Evolutionary conservation across 2,888 invertebrate genomes (phyloP).

Genomic region (Pocota personata): DNA sequence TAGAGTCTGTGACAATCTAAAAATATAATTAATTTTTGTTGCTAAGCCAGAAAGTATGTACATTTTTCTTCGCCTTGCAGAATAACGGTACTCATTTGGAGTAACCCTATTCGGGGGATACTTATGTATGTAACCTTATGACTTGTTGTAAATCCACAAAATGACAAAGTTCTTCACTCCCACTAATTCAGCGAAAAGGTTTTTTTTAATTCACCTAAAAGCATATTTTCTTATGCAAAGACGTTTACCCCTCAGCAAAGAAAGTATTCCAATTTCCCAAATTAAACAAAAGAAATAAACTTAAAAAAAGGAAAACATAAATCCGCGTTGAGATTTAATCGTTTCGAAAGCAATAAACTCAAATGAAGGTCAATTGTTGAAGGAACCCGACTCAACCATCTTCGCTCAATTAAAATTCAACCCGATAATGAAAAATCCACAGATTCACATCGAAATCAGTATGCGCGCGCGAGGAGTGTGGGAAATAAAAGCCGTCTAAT

Average conservation of each 20-base stretch:
- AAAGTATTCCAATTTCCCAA: constrained; percentile 7
- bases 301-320: background rate
- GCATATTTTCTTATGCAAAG: background rate
- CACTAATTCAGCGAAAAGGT: no score
- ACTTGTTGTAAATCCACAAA: no score
- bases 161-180: no score
- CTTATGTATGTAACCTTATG: no score
- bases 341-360: constrained; percentile 46
- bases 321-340: constrained; percentile 30
- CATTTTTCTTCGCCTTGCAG: no score
- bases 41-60: no score
- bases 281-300: background rate
- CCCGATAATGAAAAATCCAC: constrained; percentile 44
- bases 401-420: constrained; percentile 4
- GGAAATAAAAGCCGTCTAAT: constrained; percentile 39
- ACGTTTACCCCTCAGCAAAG: background rate
- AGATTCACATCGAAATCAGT: background rate
- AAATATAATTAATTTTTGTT: no score
- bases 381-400: background rate
- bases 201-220: constrained; percentile 18
- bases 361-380: constrained; percentile 40
- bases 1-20: no score
- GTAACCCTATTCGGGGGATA: no score
- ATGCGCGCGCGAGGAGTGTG: background rate
- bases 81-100: no score